These are phyloP conservation scores for Pristiophorus japonicus DNA, from an alignment of 2,113 vertebrate species.

Conservation along the genomic window DNA sequence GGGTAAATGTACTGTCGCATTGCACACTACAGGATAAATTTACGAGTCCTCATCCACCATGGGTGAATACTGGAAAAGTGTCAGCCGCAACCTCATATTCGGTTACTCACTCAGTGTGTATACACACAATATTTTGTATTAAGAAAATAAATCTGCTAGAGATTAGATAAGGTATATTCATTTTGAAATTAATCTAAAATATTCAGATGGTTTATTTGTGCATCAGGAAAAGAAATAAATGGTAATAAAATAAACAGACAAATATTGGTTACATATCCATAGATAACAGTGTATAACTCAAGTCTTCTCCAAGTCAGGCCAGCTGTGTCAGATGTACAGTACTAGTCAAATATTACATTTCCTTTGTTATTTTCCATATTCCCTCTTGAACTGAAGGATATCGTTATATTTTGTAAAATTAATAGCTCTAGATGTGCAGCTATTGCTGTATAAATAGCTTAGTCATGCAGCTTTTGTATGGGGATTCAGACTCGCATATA, in stretches of 20 bases:
- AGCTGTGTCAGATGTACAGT: not conserved
- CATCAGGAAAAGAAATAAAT: not conserved
- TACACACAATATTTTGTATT: not conserved
- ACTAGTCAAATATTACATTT: not conserved
- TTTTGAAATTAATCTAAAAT: not conserved
- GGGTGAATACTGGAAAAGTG: not conserved
- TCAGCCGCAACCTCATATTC: not conserved
- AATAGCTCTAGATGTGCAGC: not conserved
- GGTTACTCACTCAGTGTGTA: not conserved
- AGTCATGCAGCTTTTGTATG: not conserved
- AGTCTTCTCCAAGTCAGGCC: not conserved
- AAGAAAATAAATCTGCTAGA: not conserved
- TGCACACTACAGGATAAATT: not conserved
- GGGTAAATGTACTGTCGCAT: not conserved
- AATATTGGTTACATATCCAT: not conserved
- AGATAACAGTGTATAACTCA: not conserved
- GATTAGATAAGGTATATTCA: not conserved
- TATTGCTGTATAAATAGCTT: not conserved
- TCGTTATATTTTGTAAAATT: not conserved
- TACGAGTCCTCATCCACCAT: not conserved
- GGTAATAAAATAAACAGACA: not conserved
- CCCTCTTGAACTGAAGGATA: not conserved
- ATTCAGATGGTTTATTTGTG: not conserved
- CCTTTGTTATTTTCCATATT: conserved; percentile 3
- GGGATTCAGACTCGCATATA: not conserved